Evolutionary conservation across 2,113 vertebrate species (phyloP), one percentile per base, ranked within the genome.

Genomic region (Gallinago media): DNA sequence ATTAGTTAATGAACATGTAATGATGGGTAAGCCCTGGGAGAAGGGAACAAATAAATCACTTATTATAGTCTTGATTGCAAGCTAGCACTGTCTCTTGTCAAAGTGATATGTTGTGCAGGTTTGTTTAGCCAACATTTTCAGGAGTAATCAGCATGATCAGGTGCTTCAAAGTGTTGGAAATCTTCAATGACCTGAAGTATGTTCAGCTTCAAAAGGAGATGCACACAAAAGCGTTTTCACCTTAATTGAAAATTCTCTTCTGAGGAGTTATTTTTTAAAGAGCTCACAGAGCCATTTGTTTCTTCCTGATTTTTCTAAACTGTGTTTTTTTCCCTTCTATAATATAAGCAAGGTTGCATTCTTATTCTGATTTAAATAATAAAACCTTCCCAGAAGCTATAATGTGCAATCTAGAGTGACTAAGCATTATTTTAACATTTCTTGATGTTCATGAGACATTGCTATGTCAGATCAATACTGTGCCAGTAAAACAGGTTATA

Each of bases 1-100:
- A 98, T 97, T 96, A 85, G 97, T 97, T 98, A 98, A 99, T 98
- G 98, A 99, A 98, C 98, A 98, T 59, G 72, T 98, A 98, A 98
- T 92, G 97, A 98, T 84, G 84, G 95, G 50, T 77, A 95, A 96
- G 95, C 74, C 94, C 87, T 70, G 96, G 94, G 97, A 98, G 95
- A 96, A 94, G 85, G 96, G 93, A 97, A 97, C 95, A 98, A 95
- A 98, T 96, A 94, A 97, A 97, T 97, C 94, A 88, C 91, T 96
- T 81, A 67, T 96, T 96, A 96, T 19, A 74, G 71, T 40, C 89
- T 91, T 67, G 95, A 55, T 74, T 93, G 94, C n/a, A 95, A 92
- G 42, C 73, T 95, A 85, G 78, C 84, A 74, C 46, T 89, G 94
- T 22, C 85, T 95, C 62, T 83, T 94, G 63, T 44, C 92, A 89